These are phyloP conservation scores for Phrynocephalus forsythii DNA, from an alignment of 2,797 vertebrate genomes.

Conservation along the genomic window DNA sequence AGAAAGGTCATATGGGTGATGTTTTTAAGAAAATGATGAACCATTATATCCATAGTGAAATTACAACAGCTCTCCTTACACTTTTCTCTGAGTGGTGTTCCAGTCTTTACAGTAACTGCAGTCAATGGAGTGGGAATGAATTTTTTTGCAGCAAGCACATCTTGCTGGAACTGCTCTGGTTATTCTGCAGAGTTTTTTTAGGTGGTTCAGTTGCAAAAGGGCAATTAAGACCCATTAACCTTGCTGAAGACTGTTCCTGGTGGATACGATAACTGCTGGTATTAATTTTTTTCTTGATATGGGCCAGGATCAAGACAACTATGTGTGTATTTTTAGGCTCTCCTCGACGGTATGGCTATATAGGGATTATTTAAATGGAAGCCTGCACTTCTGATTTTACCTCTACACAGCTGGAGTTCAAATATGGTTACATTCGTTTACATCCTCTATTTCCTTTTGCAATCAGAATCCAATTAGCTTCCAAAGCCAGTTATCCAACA, in stretches of 20 bases:
- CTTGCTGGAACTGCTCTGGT: not conserved
- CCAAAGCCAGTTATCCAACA: not conserved
- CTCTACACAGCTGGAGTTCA: not conserved
- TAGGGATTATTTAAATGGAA: not conserved
- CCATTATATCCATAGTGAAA: not conserved
- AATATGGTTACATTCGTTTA: not conserved
- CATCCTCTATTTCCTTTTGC: not conserved
- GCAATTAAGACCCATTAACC: not conserved
- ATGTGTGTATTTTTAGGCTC: not conserved
- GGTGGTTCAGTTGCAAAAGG: not conserved
- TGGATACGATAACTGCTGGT: not conserved
- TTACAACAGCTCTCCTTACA: no score
- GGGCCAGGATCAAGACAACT: not conserved
- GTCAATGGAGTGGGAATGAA: no score
- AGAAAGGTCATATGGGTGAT: not conserved
- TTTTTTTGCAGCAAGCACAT: no score
- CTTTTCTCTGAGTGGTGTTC: no score
- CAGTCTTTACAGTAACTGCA: no score
- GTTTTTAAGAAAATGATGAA: no score
- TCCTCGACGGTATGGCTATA: not conserved
- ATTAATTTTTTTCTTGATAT: not conserved
- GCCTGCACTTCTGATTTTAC: not conserved
- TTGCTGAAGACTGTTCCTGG: not conserved
- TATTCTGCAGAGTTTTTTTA: not conserved
- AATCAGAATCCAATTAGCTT: not conserved